Conservation (phyloP, 2,113 vertebrate species). For the Progne subis region DNA sequence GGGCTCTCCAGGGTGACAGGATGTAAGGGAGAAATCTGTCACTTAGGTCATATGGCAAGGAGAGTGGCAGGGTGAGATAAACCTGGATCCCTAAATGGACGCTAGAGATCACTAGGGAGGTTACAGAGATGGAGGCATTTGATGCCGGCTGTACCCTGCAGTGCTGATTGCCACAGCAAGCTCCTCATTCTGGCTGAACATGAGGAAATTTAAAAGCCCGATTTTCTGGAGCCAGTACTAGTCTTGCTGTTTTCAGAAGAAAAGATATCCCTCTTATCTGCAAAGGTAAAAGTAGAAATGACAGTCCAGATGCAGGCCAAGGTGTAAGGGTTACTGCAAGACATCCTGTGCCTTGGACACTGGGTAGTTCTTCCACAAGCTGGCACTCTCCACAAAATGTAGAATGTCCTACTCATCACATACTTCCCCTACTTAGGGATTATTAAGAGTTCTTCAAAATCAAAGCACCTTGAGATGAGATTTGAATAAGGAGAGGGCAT, state of each 20-base stretch:
- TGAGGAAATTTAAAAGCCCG: not conserved
- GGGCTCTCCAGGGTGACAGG: not conserved
- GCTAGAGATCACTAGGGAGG: not conserved
- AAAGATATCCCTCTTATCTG: not conserved
- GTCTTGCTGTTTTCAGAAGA: not conserved
- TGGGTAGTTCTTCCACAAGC: not conserved
- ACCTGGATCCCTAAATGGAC: not conserved
- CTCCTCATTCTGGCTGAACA: not conserved
- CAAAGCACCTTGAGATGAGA: not conserved
- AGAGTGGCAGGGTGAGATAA: not conserved
- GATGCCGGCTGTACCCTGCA: not conserved
- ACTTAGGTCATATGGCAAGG: accelerated
- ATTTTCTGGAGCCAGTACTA: not conserved
- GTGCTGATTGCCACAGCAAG: not conserved
- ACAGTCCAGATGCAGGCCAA: not conserved
- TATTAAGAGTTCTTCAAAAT: not conserved
- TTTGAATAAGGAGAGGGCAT: not conserved
- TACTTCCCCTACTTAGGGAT: not conserved
- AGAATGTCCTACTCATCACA: not conserved
- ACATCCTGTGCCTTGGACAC: not conserved
- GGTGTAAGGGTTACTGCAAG: not conserved
- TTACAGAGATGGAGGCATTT: not conserved
- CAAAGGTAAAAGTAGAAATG: not conserved
- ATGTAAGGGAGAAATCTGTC: not conserved
- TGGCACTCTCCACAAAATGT: not conserved